These are phyloP conservation scores for Volucella bombylans DNA, from an alignment of 2,888 invertebrate genomes.

Conservation along the genomic window DNA sequence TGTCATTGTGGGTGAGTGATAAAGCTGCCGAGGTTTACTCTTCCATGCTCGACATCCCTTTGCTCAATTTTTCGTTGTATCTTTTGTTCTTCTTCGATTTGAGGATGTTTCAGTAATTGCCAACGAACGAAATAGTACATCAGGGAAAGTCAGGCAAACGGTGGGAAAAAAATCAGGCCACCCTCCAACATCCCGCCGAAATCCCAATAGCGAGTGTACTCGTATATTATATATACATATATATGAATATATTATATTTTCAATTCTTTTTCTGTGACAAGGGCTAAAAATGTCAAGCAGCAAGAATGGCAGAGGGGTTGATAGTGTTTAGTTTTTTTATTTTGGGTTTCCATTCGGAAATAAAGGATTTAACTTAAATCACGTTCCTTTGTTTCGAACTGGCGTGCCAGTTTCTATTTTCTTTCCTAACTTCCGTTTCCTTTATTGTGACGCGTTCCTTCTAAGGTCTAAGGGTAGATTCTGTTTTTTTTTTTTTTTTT, in stretches of 20 bases:
- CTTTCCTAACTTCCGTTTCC: background rate
- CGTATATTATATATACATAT: background rate
- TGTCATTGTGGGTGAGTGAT: slow-evolving; percentile 12
- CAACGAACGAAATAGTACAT: slow-evolving; percentile 28
- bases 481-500: background rate
- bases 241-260: slow-evolving; percentile 35
- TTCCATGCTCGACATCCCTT: slow-evolving; percentile 22
- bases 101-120: slow-evolving; percentile 48
- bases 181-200: background rate
- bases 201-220: slow-evolving; percentile 18
- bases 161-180: background rate
- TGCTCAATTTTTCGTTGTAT: background rate
- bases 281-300: slow-evolving; percentile 39
- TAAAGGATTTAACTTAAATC: slow-evolving; percentile 51
- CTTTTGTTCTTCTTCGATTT: slow-evolving; percentile 4
- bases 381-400: slow-evolving; percentile 42
- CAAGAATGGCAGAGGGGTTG: slow-evolving; percentile 2
- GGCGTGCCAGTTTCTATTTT: background rate
- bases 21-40: slow-evolving; percentile 11
- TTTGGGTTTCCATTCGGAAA: slow-evolving; percentile 40
- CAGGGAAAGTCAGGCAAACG: background rate
- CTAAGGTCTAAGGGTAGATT: no score
- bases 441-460: background rate
- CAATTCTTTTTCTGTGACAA: slow-evolving; percentile 44
- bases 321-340: background rate